These are phyloP conservation scores for Erethizon dorsatum DNA, from an alignment of 2,797 vertebrate genomes.

Conservation along the genomic window DNA sequence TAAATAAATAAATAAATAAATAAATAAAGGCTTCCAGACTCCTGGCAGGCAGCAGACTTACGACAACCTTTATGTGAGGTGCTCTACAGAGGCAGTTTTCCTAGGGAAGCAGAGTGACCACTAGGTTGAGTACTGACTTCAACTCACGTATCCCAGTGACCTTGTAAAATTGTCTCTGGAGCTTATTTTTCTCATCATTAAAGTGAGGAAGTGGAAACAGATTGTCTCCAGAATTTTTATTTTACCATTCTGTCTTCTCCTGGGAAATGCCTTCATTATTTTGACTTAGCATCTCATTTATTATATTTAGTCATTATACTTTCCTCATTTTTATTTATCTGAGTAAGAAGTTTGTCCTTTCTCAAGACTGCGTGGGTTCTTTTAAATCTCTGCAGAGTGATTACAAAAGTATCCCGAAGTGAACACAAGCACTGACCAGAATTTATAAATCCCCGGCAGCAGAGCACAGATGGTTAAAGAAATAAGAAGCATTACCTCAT, in stretches of 20 bases:
- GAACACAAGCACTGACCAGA: conserved; percentile 3
- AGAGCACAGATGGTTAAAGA: conserved; percentile 63
- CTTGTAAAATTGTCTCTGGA: conserved; percentile 3
- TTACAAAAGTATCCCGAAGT: conserved; percentile 42
- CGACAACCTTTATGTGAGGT: neutral
- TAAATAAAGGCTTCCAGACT: neutral
- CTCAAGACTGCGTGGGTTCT: conserved; percentile 26
- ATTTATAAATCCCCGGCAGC: conserved; percentile 61
- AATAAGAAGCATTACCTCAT: conserved; percentile 74
- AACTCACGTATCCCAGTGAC: neutral
- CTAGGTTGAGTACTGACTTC: neutral
- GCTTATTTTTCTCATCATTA: conserved; percentile 40
- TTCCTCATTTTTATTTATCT: conserved; percentile 55
- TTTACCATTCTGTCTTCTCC: conserved; percentile 36
- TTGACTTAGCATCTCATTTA: neutral
- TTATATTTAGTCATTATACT: conserved; percentile 36
- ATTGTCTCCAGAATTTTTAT: conserved; percentile 45
- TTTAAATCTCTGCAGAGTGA: conserved; percentile 47
- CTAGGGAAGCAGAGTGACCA: neutral
- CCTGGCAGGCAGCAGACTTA: neutral
- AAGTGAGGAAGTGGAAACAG: conserved; percentile 26
- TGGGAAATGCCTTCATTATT: conserved; percentile 19
- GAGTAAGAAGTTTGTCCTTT: conserved; percentile 19
- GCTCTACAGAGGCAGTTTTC: neutral
- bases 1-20: no score